Evolutionary conservation across 2,888 invertebrate genomes (phyloP), one percentile per base, ranked within the genome.

Genomic region (Coenonympha arcania): DNA sequence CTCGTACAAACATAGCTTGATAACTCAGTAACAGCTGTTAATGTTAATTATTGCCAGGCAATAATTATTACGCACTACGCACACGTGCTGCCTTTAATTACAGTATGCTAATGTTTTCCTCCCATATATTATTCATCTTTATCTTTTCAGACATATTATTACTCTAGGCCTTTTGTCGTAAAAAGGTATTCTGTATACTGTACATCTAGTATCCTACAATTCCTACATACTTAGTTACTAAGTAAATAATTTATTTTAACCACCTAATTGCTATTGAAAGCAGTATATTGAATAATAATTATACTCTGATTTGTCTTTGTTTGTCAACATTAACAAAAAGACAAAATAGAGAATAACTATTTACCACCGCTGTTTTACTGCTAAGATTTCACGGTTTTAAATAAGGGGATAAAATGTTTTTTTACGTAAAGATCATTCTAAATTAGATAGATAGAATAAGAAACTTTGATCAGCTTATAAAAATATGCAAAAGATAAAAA

Each of bases 31-130:
- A 56, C 54, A 55, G 53, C 39, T 55, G 59, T 58, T 60, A 63
- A 63, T 61, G 60, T 55, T 54, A 64, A 63, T 60, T 60, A 61
- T 62, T 61, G n/a, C n/a, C n/a, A 59, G n/a, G n/a, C n/a, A 59
- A 54, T 54, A 63, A 63, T 58, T 59, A 62, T 56, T 53, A 58
- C 57, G 56, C 53, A 57, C n/a, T n/a, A n/a, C n/a, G n/a, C 59
- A 52, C 48, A 47, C 40, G 51, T 45, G 53, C 43, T 40, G 48
- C 52, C 62, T 59, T 60, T 60, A 62, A 55, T 57, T 55, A 42
- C 54, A 55, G 49, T 51, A 52, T 54, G 54, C 40, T 51, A 54
- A 56, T 49, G 45, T 9, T 33, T 3, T 22, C 42, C 26, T 49
- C 28, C 28, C 42, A 44, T 26, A 46, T n/a, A n/a, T n/a, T n/a